Evolutionary conservation across 2,888 invertebrate species (phyloP).

Genomic region (Cerastis leucographa): DNA sequence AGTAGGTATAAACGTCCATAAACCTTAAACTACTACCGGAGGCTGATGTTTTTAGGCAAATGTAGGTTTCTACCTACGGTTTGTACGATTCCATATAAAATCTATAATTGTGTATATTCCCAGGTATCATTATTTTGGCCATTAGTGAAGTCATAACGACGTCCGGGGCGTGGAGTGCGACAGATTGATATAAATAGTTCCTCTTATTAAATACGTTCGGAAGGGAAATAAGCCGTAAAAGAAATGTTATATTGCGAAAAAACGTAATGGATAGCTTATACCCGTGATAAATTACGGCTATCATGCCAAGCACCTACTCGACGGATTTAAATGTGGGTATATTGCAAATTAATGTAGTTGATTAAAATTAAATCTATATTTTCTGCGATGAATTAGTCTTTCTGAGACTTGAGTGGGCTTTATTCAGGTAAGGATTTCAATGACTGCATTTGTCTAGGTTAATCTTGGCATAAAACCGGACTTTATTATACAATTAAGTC

Average conservation of each 20-base stretch:
- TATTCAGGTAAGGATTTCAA: not conserved
- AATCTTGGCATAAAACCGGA: not conserved
- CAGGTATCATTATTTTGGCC: slow-evolving; percentile 77
- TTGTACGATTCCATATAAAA: slow-evolving; percentile 2
- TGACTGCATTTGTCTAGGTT: not conserved
- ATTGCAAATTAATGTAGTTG: slow-evolving; percentile 45
- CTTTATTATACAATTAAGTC: not conserved
- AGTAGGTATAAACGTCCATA: not conserved
- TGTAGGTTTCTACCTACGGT: not conserved
- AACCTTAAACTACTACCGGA: not conserved
- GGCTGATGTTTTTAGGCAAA: not conserved
- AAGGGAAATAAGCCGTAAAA: slow-evolving; percentile 72
- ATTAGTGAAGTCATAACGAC: slow-evolving; percentile 80
- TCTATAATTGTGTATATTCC: slow-evolving; percentile 62
- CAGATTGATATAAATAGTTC: slow-evolving; percentile 88
- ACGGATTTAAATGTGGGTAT: slow-evolving; percentile 53
- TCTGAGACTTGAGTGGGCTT: not conserved
- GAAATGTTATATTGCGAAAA: slow-evolving; percentile 67
- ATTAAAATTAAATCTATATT: slow-evolving; percentile 22
- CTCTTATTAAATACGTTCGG: slow-evolving; percentile 76
- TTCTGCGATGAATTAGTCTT: slow-evolving; percentile 4
- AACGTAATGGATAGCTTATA: slow-evolving; percentile 56
- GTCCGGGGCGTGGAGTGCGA: slow-evolving; percentile 80
- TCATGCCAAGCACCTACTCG: slow-evolving; percentile 51
- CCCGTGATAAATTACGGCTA: slow-evolving; percentile 49